Conservation (phyloP, 2,797 vertebrate genomes). For the Galagoides demidoff region DNA sequence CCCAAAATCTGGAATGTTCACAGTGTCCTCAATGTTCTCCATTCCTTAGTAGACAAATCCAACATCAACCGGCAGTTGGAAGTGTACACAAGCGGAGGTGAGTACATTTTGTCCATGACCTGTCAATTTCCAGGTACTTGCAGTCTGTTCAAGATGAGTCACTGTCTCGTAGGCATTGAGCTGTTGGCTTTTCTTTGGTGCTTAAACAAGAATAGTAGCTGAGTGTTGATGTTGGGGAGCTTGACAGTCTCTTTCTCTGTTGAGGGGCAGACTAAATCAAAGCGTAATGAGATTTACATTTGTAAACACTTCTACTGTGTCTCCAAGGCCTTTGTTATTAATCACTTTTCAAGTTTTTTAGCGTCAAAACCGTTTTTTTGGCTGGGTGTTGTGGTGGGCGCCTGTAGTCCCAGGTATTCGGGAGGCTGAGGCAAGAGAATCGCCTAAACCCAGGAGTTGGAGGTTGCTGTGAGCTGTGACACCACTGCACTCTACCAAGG, state of each 20-base stretch:
- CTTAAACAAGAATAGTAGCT: neutral
- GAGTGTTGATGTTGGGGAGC: neutral
- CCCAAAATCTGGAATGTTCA: slow-evolving; percentile 99
- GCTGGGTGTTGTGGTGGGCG: no score
- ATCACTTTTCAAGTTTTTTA: neutral
- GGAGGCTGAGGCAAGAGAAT: no score
- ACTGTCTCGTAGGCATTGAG: rapidly evolving
- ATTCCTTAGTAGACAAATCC: slow-evolving; percentile 98
- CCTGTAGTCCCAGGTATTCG: no score
- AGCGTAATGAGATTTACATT: rapidly evolving
- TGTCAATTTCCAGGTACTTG: neutral
- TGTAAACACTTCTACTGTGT: neutral
- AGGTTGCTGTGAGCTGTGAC: no score
- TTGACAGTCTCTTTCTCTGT: neutral
- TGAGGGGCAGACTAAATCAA: neutral
- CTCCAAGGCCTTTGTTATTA: neutral
- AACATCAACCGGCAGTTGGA: slow-evolving; percentile 99
- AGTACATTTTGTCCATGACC: slow-evolving; percentile 8
- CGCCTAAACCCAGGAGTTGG: no score
- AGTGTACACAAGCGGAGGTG: slow-evolving; percentile 98
- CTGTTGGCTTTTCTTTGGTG: neutral
- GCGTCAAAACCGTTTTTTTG: neutral
- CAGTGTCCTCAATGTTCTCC: slow-evolving; percentile 98
- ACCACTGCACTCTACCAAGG: no score
- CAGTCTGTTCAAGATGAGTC: rapidly evolving